Evolutionary conservation across 2,888 invertebrate species (phyloP).

Genomic region (Scaptomyza tumidula): DNA sequence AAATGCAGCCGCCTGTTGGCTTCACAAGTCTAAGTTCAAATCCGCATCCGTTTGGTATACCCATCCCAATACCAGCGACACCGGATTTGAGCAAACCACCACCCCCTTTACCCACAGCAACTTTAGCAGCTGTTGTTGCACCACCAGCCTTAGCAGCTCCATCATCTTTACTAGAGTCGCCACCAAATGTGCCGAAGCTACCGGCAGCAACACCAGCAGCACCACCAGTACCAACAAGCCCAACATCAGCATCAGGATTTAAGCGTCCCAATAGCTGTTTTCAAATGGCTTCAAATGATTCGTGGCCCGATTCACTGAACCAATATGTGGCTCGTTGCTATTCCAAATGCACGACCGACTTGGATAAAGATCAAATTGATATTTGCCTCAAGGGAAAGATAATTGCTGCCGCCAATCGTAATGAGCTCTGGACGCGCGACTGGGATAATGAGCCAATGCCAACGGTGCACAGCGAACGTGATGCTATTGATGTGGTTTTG

Average conservation of each 20-base stretch:
- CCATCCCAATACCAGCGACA: constrained; percentile 46
- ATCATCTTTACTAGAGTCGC: constrained; percentile 15
- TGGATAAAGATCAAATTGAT: constrained; percentile 97
- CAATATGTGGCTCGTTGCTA: constrained; percentile 97
- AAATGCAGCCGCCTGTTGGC: constrained; percentile 23
- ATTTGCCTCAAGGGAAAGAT: constrained; percentile 97
- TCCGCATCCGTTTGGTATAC: constrained; percentile 58
- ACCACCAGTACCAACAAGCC: constrained; percentile 7
- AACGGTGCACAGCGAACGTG: constrained; percentile 92
- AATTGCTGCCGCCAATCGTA: constrained; percentile 94
- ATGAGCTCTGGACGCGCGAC: constrained; percentile 94
- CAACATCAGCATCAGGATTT: constrained; percentile 40
- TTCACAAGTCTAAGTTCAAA: constrained; percentile 40
- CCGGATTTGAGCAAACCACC: constrained; percentile 82
- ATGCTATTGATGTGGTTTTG: constrained; percentile 85
- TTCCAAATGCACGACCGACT: constrained; percentile 93
- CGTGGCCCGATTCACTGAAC: constrained; percentile 92
- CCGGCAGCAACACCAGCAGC: constrained; percentile 8
- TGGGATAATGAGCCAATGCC: constrained; percentile 98
- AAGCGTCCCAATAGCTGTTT: constrained; percentile 84
- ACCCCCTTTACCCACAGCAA: constrained; percentile 71
- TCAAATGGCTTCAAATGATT: constrained; percentile 87
- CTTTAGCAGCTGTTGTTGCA: constrained; percentile 19
- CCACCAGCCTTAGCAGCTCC: constrained; percentile 13
- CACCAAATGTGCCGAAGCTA: constrained; percentile 6